Base-by-base conservation (phyloP, 2,113 vertebrate genomes). In the Anolis sagrei region DNA sequence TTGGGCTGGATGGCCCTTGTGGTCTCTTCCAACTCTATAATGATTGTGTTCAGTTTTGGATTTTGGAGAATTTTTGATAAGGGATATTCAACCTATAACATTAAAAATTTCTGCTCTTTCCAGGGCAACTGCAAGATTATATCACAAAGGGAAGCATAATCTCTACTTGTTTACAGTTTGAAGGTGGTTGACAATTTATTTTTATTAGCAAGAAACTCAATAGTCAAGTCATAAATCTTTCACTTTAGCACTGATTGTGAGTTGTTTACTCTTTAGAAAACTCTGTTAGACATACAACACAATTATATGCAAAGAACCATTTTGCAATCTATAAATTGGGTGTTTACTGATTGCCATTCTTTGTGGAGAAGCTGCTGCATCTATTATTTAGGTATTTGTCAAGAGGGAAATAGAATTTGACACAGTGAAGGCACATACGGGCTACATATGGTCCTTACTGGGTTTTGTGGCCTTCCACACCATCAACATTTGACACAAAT, bases 331-430 rank as follows among this genome's bases (percentile, higher is more conserved):
- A n/a, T 0, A 13, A 86, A 39, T 79, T 79, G n/a, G 64, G 0
- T 0, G 87, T 25, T 27, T 68, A 23, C 7, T 61, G 81, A 70
- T 51, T 85, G 32, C 34, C 76, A 51, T 76, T 75, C 10, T 32
- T 77, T 76, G 34, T 77, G 86, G 85, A 86, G 85, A 87, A 32
- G 76, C n/a, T 61, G 86, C 66, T 89, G 88, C 10, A 75, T 72
- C 89, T 88, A 29, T 0, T 1, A 36, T 89, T 44, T 86, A 84
- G 91, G 32, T 73, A 27, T 54, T 82, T 86, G 76, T 44, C 39
- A 83, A 76, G n/a, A 87, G 51, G 29, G 51, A 9, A 54, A 87
- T 83, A 73, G 89, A 48, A 82, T 66, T 90, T 91, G 14, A 58
- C 54, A 58, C 14, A 58, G 54, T 58, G 54, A 18, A 58, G 11